Evolutionary conservation across 2,797 vertebrate species (phyloP), one percentile per base, ranked within the genome.

Genomic region (Acropternis orthonyx): DNA sequence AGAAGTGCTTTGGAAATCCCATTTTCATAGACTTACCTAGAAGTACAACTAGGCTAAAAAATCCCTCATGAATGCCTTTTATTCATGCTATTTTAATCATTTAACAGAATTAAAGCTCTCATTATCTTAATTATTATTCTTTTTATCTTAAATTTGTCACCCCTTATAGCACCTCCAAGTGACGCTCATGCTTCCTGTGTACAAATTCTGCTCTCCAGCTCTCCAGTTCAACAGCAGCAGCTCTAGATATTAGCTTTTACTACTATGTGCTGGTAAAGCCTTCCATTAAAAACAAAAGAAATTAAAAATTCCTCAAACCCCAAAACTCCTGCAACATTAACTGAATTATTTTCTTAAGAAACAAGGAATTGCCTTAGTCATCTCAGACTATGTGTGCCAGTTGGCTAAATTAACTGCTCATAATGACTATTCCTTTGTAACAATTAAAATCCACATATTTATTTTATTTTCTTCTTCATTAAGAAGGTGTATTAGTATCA

Each of bases 401-500:
- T 20, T 74, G 56, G 56, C 59, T 92, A 73, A 71, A 91, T 87
- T 73, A 54, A 52, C 68, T 69, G 59, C 24, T 77, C n/a, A 26
- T 34, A 81, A 67, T 51, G 54, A 85, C 54, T 89, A 59, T 59
- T 85, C 54, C 87, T 83, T 54, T 76, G 18, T 32, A 80, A 94
- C 69, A 83, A 85, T 72, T 81, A 92, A 88, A 87, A 92, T 44
- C 39, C 75, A 24, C 27, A 21, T 56, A 61, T 76, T 81, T 74
- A 66, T 80, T 94, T 96, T 58, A 91, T 28, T 84, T 89, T 77
- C 56, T 72, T 93, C 55, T 37, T 93, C 83, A 66, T 79, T 91
- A 91, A 89, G 49, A 30, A 86, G 66, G 43, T 43, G 22, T 23
- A 66, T 61, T 63, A 66, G 44, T 69, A 91, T 68, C 32, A 92